Conservation (phyloP, 2,888 invertebrate species). For the Eucera pruinosa region DNA sequence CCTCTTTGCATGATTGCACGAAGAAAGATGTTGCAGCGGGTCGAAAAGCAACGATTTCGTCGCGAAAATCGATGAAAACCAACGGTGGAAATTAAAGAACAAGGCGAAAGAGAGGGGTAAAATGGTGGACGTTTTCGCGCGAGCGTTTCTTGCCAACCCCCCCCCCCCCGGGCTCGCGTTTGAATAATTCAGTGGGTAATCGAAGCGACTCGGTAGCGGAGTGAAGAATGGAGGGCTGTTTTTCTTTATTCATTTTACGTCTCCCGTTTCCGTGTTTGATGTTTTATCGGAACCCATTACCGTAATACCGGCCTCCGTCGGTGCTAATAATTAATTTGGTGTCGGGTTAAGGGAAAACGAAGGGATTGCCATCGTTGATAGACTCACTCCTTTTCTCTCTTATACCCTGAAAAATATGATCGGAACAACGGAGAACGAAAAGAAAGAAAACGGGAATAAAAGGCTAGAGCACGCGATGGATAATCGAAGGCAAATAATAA, state of each 20-base stretch:
- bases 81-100: conserved; percentile 7
- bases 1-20: no score
- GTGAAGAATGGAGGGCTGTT: conserved; percentile 19
- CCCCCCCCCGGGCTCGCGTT: conserved; percentile 1
- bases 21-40: no score
- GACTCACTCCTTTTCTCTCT: no score
- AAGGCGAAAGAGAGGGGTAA: background rate
- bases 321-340: conserved; percentile 38
- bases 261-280: conserved; percentile 39
- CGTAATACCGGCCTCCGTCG: conserved; percentile 3
- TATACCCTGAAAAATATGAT: background rate
- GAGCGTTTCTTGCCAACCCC: conserved; percentile 23
- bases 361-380: background rate
- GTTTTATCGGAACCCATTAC: conserved; percentile 37
- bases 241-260: conserved; percentile 51
- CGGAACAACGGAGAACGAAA: no score
- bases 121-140: background rate
- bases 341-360: conserved; percentile 6
- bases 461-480: no score
- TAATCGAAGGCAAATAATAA: no score
- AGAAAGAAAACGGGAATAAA: no score
- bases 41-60: background rate
- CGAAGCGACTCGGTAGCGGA: conserved; percentile 21
- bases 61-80: background rate
- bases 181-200: conserved; percentile 46